phyloP scores from a whole-genome alignment of 1,140 invertebrate species.

The Stegodyphus dumicola region DNA sequence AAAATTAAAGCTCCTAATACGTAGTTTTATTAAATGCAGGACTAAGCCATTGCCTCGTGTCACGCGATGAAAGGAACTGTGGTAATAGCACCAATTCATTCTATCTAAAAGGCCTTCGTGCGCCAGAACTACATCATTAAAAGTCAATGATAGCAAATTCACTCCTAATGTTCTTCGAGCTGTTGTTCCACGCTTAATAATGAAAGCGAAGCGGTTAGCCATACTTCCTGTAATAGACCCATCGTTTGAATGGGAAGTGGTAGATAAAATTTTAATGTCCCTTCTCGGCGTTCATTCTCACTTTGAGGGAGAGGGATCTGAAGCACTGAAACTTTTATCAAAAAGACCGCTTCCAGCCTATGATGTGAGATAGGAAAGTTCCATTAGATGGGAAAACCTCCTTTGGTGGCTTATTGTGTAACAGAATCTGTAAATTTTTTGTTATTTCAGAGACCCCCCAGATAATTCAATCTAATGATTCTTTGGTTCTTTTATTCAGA shows the following conservation, averaged over 20 bases:
- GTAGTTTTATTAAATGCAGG: too few species aligned
- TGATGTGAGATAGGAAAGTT: background rate
- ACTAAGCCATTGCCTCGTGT: too few species aligned
- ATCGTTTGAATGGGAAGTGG: background rate
- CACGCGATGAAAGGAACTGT: too few species aligned
- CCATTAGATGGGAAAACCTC: background rate
- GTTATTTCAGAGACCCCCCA: too few species aligned
- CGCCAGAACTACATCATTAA: conserved; percentile 10
- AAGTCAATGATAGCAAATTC: conserved; percentile 11
- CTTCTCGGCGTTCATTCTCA: background rate
- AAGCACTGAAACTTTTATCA: conserved; percentile 41
- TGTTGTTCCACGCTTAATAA: conserved; percentile 18
- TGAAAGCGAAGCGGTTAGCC: conserved; percentile 15
- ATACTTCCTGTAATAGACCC: background rate
- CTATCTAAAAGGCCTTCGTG: too few species aligned
- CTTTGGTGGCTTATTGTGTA: too few species aligned
- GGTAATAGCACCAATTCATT: too few species aligned
- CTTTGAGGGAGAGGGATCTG: background rate
- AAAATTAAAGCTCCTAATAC: too few species aligned
- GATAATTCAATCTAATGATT: too few species aligned
- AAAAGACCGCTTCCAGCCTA: background rate
- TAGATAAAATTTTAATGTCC: conserved; percentile 45
- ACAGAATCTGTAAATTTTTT: too few species aligned
- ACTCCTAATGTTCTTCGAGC: conserved; percentile 4
- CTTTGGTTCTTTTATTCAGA: too few species aligned